Conservation (phyloP, 2,888 invertebrate genomes). For the Acrocera orbiculus region DNA sequence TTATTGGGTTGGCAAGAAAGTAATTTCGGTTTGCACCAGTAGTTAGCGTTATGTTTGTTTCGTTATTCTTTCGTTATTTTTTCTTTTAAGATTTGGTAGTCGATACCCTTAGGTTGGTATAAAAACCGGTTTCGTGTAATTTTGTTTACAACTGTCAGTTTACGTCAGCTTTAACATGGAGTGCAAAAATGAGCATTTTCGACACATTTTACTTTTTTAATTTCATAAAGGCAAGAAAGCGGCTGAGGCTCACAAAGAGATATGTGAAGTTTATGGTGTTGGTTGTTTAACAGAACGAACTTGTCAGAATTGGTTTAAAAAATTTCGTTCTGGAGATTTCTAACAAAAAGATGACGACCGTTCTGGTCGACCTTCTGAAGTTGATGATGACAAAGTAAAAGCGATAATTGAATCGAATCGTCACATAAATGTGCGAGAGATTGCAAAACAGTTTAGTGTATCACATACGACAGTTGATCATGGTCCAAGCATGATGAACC, state of each 20-base stretch:
- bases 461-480: background rate
- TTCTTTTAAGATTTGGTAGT: no score
- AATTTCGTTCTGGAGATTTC: conserved; percentile 15
- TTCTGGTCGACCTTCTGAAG: conserved; percentile 5
- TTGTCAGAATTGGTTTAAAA: conserved; percentile 15
- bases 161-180: background rate
- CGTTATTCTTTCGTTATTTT: no score
- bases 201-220: conserved; percentile 13
- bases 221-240: conserved; percentile 7
- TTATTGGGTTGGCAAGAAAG: no score
- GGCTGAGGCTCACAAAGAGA: conserved; percentile 8
- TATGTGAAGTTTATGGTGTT: conserved; percentile 13
- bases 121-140: no score
- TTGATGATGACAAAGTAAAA: background rate
- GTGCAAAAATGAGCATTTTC: conserved; percentile 5
- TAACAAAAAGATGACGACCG: conserved; percentile 13
- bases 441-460: background rate
- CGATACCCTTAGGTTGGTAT: no score
- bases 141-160: no score
- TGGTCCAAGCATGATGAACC: background rate
- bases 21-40: no score
- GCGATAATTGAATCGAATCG: conserved; percentile 1
- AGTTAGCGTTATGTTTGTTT: no score
- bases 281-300: conserved; percentile 12
- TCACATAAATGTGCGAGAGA: background rate